Conservation (phyloP, 2,797 vertebrate genomes). For the Chromis chromis region DNA sequence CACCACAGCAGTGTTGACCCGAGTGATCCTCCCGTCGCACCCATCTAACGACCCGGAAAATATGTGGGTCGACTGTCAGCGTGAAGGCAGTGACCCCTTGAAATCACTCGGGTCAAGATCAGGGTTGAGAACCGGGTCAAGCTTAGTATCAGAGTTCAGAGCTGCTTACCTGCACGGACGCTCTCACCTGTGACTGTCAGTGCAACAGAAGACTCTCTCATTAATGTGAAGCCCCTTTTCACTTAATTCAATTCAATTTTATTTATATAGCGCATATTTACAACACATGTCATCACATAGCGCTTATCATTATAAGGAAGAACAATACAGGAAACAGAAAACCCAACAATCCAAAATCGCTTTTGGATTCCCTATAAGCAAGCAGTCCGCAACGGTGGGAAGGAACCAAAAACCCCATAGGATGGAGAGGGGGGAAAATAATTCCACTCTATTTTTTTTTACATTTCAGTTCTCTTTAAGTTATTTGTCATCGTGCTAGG, state of each 20-base stretch:
- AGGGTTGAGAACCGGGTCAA: slow-evolving; percentile 58
- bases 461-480: background rate
- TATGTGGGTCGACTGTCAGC: slow-evolving; percentile 56
- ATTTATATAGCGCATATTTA: too few relatives aligned
- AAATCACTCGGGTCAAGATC: slow-evolving; percentile 61
- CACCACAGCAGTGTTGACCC: slow-evolving; percentile 38
- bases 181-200: slow-evolving; percentile 28
- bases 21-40: slow-evolving; percentile 31
- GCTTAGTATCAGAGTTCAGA: slow-evolving; percentile 28
- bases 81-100: slow-evolving; percentile 43
- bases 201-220: background rate
- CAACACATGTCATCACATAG: too few relatives aligned
- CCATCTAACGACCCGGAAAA: slow-evolving; percentile 56
- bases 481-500: background rate
- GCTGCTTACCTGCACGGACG: slow-evolving; percentile 32
- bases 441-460: too few relatives aligned
- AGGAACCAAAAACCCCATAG: too few relatives aligned
- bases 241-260: background rate
- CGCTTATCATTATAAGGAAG: too few relatives aligned
- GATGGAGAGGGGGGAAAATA: too few relatives aligned
- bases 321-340: too few relatives aligned
- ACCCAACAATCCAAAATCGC: too few relatives aligned
- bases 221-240: background rate
- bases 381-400: too few relatives aligned
- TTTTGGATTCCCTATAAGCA: too few relatives aligned